phyloP scores from a whole-genome alignment of 2,888 invertebrate species.

The Heliconius cydno region DNA sequence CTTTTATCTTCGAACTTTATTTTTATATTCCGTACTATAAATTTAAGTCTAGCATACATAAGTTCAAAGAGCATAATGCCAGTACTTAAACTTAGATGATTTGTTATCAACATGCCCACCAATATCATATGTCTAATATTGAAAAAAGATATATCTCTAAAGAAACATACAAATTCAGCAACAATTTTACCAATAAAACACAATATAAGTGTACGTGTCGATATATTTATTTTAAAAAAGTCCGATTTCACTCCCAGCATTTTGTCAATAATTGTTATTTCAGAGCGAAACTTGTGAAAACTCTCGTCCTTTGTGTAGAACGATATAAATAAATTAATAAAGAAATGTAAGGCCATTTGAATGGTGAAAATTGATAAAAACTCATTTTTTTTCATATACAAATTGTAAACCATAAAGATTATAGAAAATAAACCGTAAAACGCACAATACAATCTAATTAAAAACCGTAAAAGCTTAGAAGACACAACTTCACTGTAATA shows the following conservation, averaged over 20 bases:
- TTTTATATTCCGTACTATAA: conserved; percentile 21
- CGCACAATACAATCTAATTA: conserved; percentile 24
- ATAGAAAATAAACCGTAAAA: neutral
- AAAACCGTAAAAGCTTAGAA: conserved; percentile 20
- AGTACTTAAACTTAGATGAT: conserved; percentile 26
- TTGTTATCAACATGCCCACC: conserved; percentile 18
- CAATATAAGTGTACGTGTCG: neutral
- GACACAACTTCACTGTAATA: conserved; percentile 22
- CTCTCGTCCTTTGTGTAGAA: conserved; percentile 9
- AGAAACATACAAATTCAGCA: conserved; percentile 16
- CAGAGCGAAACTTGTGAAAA: conserved; percentile 26
- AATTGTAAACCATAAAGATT: neutral
- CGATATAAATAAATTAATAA: conserved; percentile 26
- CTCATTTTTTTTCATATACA: neutral
- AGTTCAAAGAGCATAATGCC: conserved; percentile 31
- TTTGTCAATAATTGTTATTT: conserved; percentile 32
- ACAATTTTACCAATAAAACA: conserved; percentile 9
- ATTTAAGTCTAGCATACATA: conserved; percentile 29
- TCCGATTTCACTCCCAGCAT: conserved; percentile 26
- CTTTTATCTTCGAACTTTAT: neutral
- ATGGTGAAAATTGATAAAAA: neutral
- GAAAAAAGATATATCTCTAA: conserved; percentile 2
- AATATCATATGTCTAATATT: neutral
- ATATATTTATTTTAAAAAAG: neutral
- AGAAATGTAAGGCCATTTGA: conserved; percentile 24